Conservation (phyloP, 2,797 vertebrate genomes). For the Ptychobarbus kaznakovi region DNA sequence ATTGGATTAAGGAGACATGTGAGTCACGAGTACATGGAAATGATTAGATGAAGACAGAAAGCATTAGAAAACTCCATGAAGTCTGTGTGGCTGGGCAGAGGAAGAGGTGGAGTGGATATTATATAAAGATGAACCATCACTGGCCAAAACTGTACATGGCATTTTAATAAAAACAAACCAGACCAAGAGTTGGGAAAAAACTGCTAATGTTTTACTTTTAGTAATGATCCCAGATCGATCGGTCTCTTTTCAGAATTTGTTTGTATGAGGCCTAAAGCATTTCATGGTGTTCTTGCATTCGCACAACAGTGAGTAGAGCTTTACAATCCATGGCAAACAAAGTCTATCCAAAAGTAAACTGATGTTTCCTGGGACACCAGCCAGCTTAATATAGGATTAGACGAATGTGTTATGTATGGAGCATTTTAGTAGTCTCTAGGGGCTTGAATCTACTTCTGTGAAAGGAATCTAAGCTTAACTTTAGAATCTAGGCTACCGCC, state of each 20-base stretch:
- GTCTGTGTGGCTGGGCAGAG: neutral
- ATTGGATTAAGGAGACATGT: conserved; percentile 76
- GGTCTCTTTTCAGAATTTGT: neutral
- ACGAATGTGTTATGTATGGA: conserved; percentile 53
- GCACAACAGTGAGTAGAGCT: conserved; percentile 15
- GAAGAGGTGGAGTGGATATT: neutral
- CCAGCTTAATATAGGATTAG: conserved; percentile 53
- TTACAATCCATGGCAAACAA: conserved; percentile 39
- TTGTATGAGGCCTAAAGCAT: neutral
- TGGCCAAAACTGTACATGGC: conserved; percentile 5
- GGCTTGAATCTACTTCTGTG: conserved; percentile 39
- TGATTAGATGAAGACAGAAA: conserved; percentile 47
- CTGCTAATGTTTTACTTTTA: neutral
- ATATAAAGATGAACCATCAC: conserved; percentile 7
- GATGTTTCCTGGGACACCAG: conserved; percentile 31
- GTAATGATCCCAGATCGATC: neutral
- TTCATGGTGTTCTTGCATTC: neutral
- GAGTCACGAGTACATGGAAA: conserved; percentile 71
- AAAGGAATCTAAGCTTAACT: conserved; percentile 60
- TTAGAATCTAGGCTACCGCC: conserved; percentile 47
- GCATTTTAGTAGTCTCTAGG: conserved; percentile 52
- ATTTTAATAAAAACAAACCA: neutral
- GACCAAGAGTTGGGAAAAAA: neutral
- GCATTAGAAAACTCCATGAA: conserved; percentile 7
- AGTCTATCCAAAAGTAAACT: conserved; percentile 22